A percentile compares a stretch with the other conserved stretches of the same genome.
Conservation (phyloP, 2,797 vertebrate species). For the Peromyscus attwateri region DNA sequence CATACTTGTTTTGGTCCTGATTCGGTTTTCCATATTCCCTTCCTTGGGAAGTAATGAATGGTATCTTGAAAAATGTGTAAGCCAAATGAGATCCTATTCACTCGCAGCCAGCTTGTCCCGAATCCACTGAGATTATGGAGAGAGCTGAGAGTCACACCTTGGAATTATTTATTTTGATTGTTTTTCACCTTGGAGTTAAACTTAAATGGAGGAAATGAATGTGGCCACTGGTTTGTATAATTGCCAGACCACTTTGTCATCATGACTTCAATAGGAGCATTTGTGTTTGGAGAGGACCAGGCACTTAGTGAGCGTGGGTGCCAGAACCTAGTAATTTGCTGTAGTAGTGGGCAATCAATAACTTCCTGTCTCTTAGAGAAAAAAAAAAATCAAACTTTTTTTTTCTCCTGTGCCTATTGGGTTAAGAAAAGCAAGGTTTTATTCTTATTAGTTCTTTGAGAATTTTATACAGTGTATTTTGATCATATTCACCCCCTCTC, state of each 20-base stretch:
- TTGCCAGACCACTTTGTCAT: background rate
- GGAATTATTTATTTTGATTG: background rate
- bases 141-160: background rate
- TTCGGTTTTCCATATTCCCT: background rate
- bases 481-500: background rate
- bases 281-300: conserved; percentile 33
- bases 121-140: background rate
- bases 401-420: conserved; percentile 31
- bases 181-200: background rate
- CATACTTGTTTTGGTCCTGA: background rate
- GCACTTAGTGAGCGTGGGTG: background rate
- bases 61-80: background rate
- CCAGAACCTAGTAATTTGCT: conserved; percentile 7
- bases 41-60: conserved; percentile 33
- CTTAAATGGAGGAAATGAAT: background rate
- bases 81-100: background rate
- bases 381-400: background rate
- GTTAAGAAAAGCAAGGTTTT: conserved; percentile 51
- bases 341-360: background rate
- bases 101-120: background rate
- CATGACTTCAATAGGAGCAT: background rate
- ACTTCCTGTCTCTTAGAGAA: background rate
- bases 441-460: background rate
- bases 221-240: conserved; percentile 9
- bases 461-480: background rate